Percentiles rank a stretch among this genome's conserved stretches.
Evolutionary conservation across 2,113 vertebrate genomes (phyloP).

Genomic region (Probosciger aterrimus): DNA sequence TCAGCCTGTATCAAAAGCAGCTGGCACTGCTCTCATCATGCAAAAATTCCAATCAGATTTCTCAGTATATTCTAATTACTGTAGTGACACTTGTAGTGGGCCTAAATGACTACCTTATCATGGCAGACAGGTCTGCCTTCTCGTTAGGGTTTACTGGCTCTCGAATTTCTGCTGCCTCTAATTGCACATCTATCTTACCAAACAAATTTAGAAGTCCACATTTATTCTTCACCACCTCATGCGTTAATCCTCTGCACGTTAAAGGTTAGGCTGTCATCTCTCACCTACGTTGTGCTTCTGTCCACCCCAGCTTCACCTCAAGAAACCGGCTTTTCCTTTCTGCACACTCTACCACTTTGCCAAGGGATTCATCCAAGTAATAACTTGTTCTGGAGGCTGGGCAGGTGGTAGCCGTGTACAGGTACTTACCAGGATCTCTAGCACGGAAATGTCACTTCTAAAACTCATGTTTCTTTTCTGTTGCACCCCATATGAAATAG

Average conservation of each 20-base stretch:
- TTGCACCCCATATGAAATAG: neutral
- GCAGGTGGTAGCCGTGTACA: neutral
- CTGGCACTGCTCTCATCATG: conserved; percentile 1
- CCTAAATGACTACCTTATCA: conserved; percentile 27
- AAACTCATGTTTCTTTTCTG: neutral
- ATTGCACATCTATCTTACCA: neutral
- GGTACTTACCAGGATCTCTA: neutral
- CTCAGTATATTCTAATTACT: conserved; percentile 51
- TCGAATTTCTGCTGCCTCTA: neutral
- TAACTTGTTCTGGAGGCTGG: neutral
- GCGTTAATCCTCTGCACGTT: neutral
- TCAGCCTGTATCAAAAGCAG: conserved; percentile 23
- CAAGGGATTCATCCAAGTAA: neutral
- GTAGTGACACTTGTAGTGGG: conserved; percentile 22
- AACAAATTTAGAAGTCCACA: neutral
- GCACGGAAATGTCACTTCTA: neutral
- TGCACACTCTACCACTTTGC: neutral
- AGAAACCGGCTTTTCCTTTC: neutral
- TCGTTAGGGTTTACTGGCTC: neutral
- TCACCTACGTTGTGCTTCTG: neutral
- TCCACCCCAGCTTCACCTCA: neutral
- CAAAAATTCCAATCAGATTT: conserved; percentile 53
- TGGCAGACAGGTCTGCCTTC: neutral
- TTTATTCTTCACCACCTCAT: neutral
- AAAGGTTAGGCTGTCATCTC: neutral